Percentiles rank a stretch among this genome's conserved stretches.
Evolutionary conservation across 2,113 vertebrate species (phyloP).

Genomic region (Chaetura pelagica): DNA sequence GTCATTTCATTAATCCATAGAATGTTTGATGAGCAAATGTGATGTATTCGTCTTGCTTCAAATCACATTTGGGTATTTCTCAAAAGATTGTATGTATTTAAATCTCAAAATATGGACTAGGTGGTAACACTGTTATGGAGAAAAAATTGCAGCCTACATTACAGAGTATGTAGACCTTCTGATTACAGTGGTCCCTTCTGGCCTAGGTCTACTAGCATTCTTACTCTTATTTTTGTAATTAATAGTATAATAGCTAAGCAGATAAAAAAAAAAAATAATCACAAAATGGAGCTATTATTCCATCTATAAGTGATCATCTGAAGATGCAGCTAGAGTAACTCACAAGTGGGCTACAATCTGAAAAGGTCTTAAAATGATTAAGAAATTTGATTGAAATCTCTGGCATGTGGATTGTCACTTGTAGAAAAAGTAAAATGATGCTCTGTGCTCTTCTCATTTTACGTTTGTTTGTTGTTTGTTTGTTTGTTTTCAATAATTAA

Average conservation of each 20-base stretch:
- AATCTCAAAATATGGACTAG: neutral
- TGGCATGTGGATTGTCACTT: neutral
- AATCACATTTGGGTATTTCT: neutral
- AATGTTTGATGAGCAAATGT: neutral
- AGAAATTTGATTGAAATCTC: neutral
- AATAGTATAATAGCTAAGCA: neutral
- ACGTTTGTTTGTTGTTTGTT: neutral
- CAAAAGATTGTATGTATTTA: neutral
- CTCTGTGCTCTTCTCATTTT: neutral
- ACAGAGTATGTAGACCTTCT: neutral
- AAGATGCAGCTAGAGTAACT: neutral
- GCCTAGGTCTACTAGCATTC: neutral
- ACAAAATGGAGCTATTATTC: neutral
- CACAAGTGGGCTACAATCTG: neutral
- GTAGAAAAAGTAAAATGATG: neutral
- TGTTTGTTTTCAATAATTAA: neutral
- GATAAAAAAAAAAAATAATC: neutral
- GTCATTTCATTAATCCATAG: neutral
- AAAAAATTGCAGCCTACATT: neutral
- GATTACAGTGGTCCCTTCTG: neutral
- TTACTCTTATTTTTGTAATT: neutral
- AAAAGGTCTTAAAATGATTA: neutral
- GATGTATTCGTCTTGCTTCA: neutral
- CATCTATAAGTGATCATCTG: neutral
- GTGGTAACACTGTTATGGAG: neutral